These are phyloP conservation scores for Notothenia rossii DNA, from an alignment of 2,113 vertebrate species.

Conservation along the genomic window DNA sequence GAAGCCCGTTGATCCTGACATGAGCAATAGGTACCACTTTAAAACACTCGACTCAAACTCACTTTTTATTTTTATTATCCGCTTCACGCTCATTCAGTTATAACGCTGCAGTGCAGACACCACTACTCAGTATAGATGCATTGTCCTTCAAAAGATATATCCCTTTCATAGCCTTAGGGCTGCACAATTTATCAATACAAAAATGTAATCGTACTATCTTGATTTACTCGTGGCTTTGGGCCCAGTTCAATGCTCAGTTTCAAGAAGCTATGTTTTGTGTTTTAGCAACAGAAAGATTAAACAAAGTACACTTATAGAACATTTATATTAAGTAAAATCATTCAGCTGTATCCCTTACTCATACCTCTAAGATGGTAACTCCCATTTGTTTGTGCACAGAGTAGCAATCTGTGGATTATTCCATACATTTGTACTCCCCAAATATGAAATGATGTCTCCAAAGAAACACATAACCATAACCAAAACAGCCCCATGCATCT, in stretches of 20 bases:
- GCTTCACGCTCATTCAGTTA: background rate
- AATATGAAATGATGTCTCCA: slow-evolving; percentile 20
- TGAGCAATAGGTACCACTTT: slow-evolving; percentile 4
- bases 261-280: too few relatives aligned
- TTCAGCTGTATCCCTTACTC: too few relatives aligned
- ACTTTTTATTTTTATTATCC: background rate
- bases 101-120: slow-evolving; percentile 1
- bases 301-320: too few relatives aligned
- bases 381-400: background rate
- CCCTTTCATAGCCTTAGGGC: background rate
- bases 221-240: too few relatives aligned
- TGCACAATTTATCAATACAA: too few relatives aligned
- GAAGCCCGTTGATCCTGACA: slow-evolving; percentile 22
- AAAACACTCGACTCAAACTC: background rate
- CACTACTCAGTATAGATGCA: background rate
- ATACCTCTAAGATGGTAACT: slow-evolving; percentile 9
- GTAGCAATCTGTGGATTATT: slow-evolving; percentile 12
- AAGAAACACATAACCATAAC: slow-evolving; percentile 7
- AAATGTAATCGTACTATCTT: too few relatives aligned
- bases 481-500: background rate
- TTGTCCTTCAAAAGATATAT: slow-evolving; percentile 21
- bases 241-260: too few relatives aligned
- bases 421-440: slow-evolving; percentile 4
- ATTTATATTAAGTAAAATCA: too few relatives aligned
- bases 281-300: too few relatives aligned